Base-by-base conservation (phyloP, 1,140 invertebrate species). In the Eupeodes corollae region DNA sequence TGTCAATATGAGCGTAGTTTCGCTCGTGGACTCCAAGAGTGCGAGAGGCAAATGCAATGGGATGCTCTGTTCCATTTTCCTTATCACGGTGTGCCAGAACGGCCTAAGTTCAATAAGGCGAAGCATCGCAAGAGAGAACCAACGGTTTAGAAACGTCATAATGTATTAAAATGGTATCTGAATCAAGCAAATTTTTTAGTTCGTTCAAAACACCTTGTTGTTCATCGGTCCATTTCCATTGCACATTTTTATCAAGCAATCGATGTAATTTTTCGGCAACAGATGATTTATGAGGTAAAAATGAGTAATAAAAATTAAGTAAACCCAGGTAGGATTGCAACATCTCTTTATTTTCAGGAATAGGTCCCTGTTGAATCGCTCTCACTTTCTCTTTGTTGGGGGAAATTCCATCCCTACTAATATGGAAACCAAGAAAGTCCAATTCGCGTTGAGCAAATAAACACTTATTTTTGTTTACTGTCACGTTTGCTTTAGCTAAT, bases 71-170 rank as follows among this genome's bases (percentile, higher is more conserved):
- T 13, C 56, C 61, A n/a, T n/a, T n/a, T 52, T 72, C 60, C 16
- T 50, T 12, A 15, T 61, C 51, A 2, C 43, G 51, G 47, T 79
- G 74, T 5, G 60, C 59, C 1, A 79, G 50, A 11, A 74, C 63
- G 3, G 64, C 67, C 0, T 73, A 71, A 5, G 78, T 52, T n/a
- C 70, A 73, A 53, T 66, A 67, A 1, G 59, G 48, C 34, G 63
- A 70, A n/a, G 73, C 72, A 61, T 79, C 75, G 18, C 67, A 68
- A 13, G 70, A 57, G 16, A 78, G 41, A 12, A 69, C n/a, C 14
- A 63, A 21, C 5, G 52, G 52, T 52, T 54, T 56, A 0, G 56
- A 47, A 6, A 58, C 55, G 26, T 58, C 53, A 70, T 70, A 58
- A 64, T 64, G 50, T 26, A 52, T 47, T 33, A 66, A 40, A 15